Evolutionary conservation across 1,140 invertebrate species (phyloP), one percentile per base, ranked within the genome.

Genomic region (Bombus sibiricus): DNA sequence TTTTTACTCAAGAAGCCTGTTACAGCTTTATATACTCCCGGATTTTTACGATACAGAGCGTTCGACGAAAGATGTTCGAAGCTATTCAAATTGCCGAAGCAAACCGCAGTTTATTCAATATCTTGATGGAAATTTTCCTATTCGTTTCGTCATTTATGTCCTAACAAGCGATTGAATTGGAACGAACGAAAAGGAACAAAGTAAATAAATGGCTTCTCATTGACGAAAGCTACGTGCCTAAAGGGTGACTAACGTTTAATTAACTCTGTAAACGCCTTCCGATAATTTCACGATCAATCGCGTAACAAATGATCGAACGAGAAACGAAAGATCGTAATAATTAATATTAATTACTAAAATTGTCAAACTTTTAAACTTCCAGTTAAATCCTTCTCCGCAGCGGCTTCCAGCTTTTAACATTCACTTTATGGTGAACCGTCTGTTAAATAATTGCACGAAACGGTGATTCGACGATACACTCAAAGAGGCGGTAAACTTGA

Each of bases 381-480:
- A 43, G 43, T 72, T n/a, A n/a, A 71, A 76, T 47, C 76, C 32
- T 75, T 72, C 81, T 25, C 32, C 37, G 84, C 80, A 86, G n/a
- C 57, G 76, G 86, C 69, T 89, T 86, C 72, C 77, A 39, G 66
- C 75, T 89, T 86, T 75, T 18, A 37, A 81, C 64, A 71, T 75
- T 28, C 28, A 62, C 10, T n/a, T 53, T 28, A 18, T 62, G 37
- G 64, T 39, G 59, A 81, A 78, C n/a, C 28, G 47, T 62, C 10
- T 64, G n/a, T 53, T 37, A n/a, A n/a, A 59, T 28, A 62, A 37
- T 47, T 18, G 78, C 72, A 82, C 43, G 34, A 37, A 75, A 75
- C 18, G n/a, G 66, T 37, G 15, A 79, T 68, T 79, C 43, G 18
- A 88, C 32, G n/a, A 68, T 37, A 64, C n/a, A 32, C 62, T n/a